Evolutionary conservation across 1,140 invertebrate genomes (phyloP).

Genomic region (Zaprionus africanus): DNA sequence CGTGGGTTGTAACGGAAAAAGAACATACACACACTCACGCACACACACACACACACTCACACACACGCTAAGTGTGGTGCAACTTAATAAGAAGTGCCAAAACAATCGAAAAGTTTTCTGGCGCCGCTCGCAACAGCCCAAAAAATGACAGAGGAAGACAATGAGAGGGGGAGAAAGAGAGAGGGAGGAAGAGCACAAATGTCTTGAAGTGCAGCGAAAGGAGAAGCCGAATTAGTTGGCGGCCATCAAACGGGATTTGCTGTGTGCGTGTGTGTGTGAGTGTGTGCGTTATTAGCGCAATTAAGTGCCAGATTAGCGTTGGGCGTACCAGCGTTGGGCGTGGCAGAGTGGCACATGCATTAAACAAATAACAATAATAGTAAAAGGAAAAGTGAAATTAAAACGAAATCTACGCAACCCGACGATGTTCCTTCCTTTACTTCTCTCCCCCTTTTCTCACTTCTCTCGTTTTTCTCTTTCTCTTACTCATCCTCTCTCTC

Average conservation of each 20-base stretch:
- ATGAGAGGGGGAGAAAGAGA: background rate
- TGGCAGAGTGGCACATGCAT: constrained; percentile 11
- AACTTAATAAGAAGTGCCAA: constrained; percentile 65
- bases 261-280: background rate
- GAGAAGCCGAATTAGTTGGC: constrained; percentile 10
- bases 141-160: background rate
- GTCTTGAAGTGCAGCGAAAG: constrained; percentile 23
- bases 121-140: constrained; percentile 28
- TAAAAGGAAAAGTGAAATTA: constrained; percentile 55
- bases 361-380: constrained; percentile 44
- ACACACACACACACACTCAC: constrained; percentile 48
- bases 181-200: background rate
- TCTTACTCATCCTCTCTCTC: background rate
- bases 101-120: constrained; percentile 51
- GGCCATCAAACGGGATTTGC: constrained; percentile 1
- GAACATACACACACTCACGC: constrained; percentile 45
- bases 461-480: constrained; percentile 2
- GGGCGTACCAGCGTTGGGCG: background rate
- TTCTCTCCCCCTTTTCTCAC: background rate
- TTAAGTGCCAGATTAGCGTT: constrained; percentile 35
- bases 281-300: constrained; percentile 39
- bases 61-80: constrained; percentile 26
- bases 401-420: constrained; percentile 46
- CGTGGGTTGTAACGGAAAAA: background rate
- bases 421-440: background rate